Conservation (phyloP, 2,113 vertebrate species). For the Sphaerodactylus townsendi region DNA sequence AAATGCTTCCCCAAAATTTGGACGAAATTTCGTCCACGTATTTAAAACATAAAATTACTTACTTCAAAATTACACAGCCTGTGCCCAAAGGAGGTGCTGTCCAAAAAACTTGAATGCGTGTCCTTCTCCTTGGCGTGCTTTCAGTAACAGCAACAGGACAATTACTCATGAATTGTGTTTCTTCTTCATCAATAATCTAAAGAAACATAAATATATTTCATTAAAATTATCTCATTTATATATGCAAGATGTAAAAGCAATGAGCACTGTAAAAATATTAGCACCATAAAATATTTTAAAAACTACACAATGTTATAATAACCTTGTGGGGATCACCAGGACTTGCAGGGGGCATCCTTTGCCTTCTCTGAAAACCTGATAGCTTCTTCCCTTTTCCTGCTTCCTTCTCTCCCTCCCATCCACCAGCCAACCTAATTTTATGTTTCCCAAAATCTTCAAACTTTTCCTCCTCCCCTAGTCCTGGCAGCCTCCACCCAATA, state of each 20-base stretch:
- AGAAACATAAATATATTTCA: background rate
- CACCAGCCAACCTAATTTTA: too few relatives aligned
- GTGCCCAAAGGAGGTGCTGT: conserved; percentile 87
- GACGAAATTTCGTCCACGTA: background rate
- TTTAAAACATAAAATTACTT: conserved; percentile 66
- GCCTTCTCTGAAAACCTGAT: too few relatives aligned
- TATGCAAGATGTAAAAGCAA: background rate
- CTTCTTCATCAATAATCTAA: conserved; percentile 97
- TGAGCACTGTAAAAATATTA: too few relatives aligned
- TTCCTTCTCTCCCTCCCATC: too few relatives aligned
- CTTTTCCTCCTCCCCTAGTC: too few relatives aligned
- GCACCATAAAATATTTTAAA: background rate
- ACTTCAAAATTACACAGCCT: conserved; percentile 93
- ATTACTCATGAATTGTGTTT: conserved; percentile 97
- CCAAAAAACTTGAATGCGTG: conserved; percentile 95
- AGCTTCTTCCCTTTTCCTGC: too few relatives aligned
- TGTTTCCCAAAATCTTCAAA: too few relatives aligned
- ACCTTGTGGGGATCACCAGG: too few relatives aligned
- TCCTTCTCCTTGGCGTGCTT: conserved; percentile 92
- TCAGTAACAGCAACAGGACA: conserved; percentile 95
- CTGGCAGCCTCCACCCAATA: too few relatives aligned
- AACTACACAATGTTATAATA: too few relatives aligned
- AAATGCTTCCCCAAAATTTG: background rate
- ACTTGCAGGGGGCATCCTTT: too few relatives aligned
- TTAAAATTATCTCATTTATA: fast-evolving